Conservation (phyloP, 2,888 invertebrate genomes). For the Nyleta sp. region DNA sequence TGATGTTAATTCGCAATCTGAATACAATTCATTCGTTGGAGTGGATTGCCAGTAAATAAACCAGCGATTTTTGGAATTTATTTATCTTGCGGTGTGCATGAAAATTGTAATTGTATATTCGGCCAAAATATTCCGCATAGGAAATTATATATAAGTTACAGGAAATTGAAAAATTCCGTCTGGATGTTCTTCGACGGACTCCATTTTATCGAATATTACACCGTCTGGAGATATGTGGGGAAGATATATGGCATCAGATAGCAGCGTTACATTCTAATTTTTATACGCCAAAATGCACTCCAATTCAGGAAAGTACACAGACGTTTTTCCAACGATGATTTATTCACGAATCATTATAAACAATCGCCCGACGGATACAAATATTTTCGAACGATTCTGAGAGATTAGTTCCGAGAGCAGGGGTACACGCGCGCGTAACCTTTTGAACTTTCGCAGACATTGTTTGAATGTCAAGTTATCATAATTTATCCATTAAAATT, state of each 20-base stretch:
- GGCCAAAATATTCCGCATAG: neutral
- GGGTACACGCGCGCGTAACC: constrained; percentile 1
- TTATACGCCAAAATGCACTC: constrained; percentile 25
- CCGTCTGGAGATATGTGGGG: constrained; percentile 23
- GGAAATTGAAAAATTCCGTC: constrained; percentile 40
- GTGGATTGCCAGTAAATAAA: neutral
- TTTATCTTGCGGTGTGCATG: neutral
- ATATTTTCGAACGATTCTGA: constrained; percentile 15
- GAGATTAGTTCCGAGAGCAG: constrained; percentile 1
- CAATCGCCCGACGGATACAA: neutral
- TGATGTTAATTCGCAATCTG: constrained; percentile 14
- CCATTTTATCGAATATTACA: constrained; percentile 39
- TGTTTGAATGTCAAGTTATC: constrained; percentile 32
- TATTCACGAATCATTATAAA: constrained; percentile 18
- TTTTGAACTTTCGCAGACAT: constrained; percentile 26
- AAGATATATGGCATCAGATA: constrained; percentile 39
- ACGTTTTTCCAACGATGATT: constrained; percentile 8
- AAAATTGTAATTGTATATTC: constrained; percentile 16
- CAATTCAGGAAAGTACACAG: constrained; percentile 7
- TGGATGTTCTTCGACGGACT: constrained; percentile 20
- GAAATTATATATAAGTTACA: constrained; percentile 21
- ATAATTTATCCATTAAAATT: constrained; percentile 42
- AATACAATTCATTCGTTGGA: neutral
- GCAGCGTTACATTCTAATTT: constrained; percentile 40
- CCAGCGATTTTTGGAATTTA: no score